Evolutionary conservation across 2,888 invertebrate species (phyloP).

Genomic region (Drosophila sordidapex): DNA sequence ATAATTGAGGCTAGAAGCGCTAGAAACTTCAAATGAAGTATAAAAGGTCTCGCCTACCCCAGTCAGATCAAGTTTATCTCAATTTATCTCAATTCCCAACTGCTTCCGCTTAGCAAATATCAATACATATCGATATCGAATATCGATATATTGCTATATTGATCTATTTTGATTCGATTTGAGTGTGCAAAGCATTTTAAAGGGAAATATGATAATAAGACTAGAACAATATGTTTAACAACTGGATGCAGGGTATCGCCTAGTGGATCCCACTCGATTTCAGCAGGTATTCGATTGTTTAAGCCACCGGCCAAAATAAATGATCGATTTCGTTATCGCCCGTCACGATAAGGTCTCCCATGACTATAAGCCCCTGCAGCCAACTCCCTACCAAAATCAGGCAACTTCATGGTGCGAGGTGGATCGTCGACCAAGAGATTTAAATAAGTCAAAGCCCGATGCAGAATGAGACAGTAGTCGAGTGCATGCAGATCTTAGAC

Average conservation of each 20-base stretch:
- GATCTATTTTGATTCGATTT: not conserved
- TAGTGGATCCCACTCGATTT: not conserved
- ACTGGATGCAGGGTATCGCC: not conserved
- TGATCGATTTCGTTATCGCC: not conserved
- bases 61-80: not conserved
- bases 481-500: not conserved
- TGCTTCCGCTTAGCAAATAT: not conserved
- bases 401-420: not conserved
- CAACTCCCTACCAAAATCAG: not conserved
- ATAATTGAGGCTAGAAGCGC: not conserved
- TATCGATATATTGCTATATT: not conserved
- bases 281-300: not conserved
- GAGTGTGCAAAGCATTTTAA: too few species aligned
- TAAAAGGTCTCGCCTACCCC: not conserved
- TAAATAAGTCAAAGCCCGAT: not conserved
- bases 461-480: not conserved
- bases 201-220: not conserved
- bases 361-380: not conserved
- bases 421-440: not conserved
- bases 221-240: not conserved
- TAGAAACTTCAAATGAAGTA: not conserved
- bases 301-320: not conserved
- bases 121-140: not conserved
- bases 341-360: not conserved
- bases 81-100: not conserved